Evolutionary conservation across 2,888 invertebrate genomes (phyloP).

Genomic region (Melangyna quadrimaculata): DNA sequence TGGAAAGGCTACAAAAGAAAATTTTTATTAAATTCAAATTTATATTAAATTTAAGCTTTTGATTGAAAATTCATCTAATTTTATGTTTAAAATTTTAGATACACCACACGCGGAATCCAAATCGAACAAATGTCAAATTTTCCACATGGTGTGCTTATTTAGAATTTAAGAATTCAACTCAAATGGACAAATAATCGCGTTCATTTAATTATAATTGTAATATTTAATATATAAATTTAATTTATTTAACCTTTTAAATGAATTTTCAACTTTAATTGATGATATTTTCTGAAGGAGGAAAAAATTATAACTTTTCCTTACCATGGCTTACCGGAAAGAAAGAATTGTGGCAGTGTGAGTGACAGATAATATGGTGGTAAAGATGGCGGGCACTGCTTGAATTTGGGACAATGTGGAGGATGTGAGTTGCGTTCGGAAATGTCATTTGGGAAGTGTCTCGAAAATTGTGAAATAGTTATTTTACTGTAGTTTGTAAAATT

Average conservation of each 20-base stretch:
- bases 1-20: conserved; percentile 87
- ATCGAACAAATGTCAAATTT: conserved; percentile 58
- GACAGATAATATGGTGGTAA: conserved; percentile 48
- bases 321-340: conserved; percentile 82
- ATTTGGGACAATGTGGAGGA: conserved; percentile 55
- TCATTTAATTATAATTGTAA: background rate
- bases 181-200: background rate
- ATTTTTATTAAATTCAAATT: background rate
- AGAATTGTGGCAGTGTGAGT: conserved; percentile 75
- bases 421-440: conserved; percentile 21
- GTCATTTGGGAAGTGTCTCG: background rate
- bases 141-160: conserved; percentile 51
- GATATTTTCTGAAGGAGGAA: conserved; percentile 73
- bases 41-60: background rate
- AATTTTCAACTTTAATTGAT: conserved; percentile 74
- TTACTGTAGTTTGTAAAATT: background rate
- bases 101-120: conserved; percentile 27
- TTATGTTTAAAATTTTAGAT: background rate
- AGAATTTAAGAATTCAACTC: background rate
- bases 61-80: conserved; percentile 53
- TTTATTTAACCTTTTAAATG: conserved; percentile 70
- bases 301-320: conserved; percentile 75
- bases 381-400: conserved; percentile 60
- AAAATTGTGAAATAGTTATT: background rate
- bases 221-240: conserved; percentile 55